Percentiles rank a stretch among this genome's conserved stretches.
These are phyloP conservation scores for Holotrichia oblita DNA, from an alignment of 1,140 invertebrate genomes.

Conservation along the genomic window DNA sequence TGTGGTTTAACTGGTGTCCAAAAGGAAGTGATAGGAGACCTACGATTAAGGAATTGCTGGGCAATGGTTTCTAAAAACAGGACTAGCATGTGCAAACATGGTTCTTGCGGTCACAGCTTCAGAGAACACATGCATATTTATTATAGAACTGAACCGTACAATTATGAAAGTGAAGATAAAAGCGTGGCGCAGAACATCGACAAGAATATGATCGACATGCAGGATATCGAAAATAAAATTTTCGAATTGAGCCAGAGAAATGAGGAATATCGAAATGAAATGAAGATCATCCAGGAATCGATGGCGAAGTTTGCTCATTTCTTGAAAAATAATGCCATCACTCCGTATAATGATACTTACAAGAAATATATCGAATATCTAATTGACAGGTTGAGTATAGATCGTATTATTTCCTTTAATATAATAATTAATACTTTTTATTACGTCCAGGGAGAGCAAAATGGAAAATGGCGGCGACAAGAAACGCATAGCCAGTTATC, in stretches of 20 bases:
- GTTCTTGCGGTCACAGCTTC: constrained; percentile 27
- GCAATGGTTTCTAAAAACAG: neutral
- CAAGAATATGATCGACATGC: constrained; percentile 40
- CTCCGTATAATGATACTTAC: too few species aligned
- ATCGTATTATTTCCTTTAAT: neutral
- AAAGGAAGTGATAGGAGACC: neutral
- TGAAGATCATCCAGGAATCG: constrained; percentile 45
- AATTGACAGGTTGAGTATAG: constrained; percentile 49
- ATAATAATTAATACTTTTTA: neutral
- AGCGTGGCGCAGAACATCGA: constrained; percentile 43
- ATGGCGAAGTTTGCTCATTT: too few species aligned
- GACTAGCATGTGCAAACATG: neutral
- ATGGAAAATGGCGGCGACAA: neutral
- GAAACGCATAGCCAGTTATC: neutral
- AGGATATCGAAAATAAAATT: constrained; percentile 44
- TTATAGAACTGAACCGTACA: constrained; percentile 47
- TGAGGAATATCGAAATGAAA: too few species aligned
- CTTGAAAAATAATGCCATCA: too few species aligned
- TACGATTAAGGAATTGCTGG: neutral
- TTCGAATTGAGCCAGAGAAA: constrained; percentile 41
- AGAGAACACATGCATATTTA: constrained; percentile 52
- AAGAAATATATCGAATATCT: constrained; percentile 53
- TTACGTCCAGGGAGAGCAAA: neutral
- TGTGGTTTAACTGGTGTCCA: neutral
- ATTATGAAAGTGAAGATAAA: constrained; percentile 44